Evolutionary conservation across 2,113 vertebrate species (phyloP), one percentile per base, ranked within the genome.

Genomic region (Nanorana parkeri): DNA sequence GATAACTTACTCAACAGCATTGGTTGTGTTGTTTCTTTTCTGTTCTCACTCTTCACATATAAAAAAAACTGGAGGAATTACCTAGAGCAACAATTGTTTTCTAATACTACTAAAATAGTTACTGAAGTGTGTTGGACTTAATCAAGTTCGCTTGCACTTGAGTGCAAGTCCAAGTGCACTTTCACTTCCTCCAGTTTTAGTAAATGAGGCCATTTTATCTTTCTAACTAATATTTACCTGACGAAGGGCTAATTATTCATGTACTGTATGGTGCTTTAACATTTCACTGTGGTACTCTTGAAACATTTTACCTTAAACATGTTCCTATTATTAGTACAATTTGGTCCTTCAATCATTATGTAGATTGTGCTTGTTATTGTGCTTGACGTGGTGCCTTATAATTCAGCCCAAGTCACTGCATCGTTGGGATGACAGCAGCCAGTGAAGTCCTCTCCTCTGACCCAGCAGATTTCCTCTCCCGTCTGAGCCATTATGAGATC

Each of bases 401-500:
- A 81, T 81, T 81, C 79, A 81, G 79, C 60, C 79, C 47, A 72
- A 81, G 79, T 81, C 79, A 74, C 79, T 81, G 69, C 79, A 74
- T 65, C 69, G 69, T 66, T 81, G 47, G 68, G 51, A 81, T 81
- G 79, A 81, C 79, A 74, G 68, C 58, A 74, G 79, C 79, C 68
- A 81, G 68, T 73, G 69, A 81, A 81, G 79, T 74, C 69, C 79
- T 81, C 69, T 73, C 79, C 79, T 81, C 79, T 81, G 79, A 68
- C 79, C 17, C 89, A 99, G 97, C 96, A 91, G 96, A 94, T 80
- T 96, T 99, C 92, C 95, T 99, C 89, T 97, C 96, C 90, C 95
- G 92, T 87, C 92, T 98, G 76, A 94, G 92, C 85, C 96, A 96
- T 89, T 99, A 99, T 94, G 98, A 99, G 86, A 97, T 99, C 13